Evolutionary conservation across 2,797 vertebrate species (phyloP).

Genomic region (Enteromius radiatus): DNA sequence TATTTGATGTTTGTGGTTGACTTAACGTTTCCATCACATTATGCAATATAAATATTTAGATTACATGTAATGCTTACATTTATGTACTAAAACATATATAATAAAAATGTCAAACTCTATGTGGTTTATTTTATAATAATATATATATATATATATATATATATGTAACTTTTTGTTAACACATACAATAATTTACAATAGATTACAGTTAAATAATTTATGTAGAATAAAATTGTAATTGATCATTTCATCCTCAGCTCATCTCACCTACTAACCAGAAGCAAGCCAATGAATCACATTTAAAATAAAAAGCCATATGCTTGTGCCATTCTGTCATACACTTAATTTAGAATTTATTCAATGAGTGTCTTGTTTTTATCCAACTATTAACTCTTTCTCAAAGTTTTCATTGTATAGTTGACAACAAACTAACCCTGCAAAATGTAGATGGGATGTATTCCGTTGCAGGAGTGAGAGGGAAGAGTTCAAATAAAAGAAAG

Average conservation of each 20-base stretch:
- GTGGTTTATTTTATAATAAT: not conserved
- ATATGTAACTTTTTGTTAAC: not conserved
- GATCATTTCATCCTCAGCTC: not conserved
- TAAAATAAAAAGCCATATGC: not conserved
- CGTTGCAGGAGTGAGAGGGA: not conserved
- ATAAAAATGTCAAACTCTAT: not conserved
- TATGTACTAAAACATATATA: not conserved
- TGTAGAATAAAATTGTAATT: not conserved
- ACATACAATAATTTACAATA: too few relatives aligned
- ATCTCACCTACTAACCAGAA: not conserved
- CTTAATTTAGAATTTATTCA: not conserved
- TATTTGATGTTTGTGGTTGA: not conserved
- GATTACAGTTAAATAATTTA: not conserved
- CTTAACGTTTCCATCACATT: not conserved
- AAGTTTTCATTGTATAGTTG: not conserved
- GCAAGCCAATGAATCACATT: not conserved
- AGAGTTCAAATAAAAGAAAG: slow-evolving; percentile 30
- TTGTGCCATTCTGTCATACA: not conserved
- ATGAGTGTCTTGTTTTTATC: not conserved
- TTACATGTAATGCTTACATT: not conserved
- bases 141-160: too few relatives aligned
- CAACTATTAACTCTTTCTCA: not conserved
- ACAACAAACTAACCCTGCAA: slow-evolving; percentile 19
- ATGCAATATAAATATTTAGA: not conserved
- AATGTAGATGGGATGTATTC: not conserved